Percentiles rank a stretch among this genome's conserved stretches.
Evolutionary conservation across 2,888 invertebrate species (phyloP).

Genomic region (Noctua janthina): DNA sequence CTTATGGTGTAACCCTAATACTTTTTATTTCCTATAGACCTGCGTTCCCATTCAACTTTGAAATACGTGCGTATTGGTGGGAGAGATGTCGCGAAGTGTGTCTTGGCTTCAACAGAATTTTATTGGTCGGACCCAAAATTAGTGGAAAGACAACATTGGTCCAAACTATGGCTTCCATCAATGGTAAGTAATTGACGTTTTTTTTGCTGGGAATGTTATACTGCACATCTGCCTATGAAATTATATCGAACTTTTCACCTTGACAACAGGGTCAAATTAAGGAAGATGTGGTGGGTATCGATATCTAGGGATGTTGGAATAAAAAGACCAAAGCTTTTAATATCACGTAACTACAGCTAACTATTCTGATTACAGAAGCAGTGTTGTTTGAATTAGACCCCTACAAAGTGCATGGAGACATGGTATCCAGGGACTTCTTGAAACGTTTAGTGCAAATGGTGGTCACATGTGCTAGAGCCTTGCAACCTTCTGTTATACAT

Average conservation of each 20-base stretch:
- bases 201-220: neutral
- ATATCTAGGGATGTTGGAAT: neutral
- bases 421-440: slow-evolving; percentile 65
- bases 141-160: slow-evolving; percentile 79
- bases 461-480: slow-evolving; percentile 73
- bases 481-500: slow-evolving; percentile 80
- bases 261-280: neutral
- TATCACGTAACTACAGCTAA: neutral
- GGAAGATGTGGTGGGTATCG: neutral
- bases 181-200: slow-evolving; percentile 68
- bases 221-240: neutral
- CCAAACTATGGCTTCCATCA: slow-evolving; percentile 76
- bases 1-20: no score
- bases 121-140: slow-evolving; percentile 78
- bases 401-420: slow-evolving; percentile 63
- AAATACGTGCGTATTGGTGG: slow-evolving; percentile 81
- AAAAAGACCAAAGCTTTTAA: neutral
- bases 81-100: slow-evolving; percentile 74
- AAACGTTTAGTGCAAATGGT: slow-evolving; percentile 69
- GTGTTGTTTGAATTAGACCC: slow-evolving; percentile 79
- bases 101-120: slow-evolving; percentile 72
- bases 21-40: slow-evolving; percentile 65
- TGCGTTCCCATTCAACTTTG: slow-evolving; percentile 74
- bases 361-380: slow-evolving; percentile 74
- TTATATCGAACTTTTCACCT: neutral